Evolutionary conservation across 92 coral and sea anemone species (phyloP), one percentile per base, ranked within the genome.

Genomic region (Umimayanthus kanabou): DNA sequence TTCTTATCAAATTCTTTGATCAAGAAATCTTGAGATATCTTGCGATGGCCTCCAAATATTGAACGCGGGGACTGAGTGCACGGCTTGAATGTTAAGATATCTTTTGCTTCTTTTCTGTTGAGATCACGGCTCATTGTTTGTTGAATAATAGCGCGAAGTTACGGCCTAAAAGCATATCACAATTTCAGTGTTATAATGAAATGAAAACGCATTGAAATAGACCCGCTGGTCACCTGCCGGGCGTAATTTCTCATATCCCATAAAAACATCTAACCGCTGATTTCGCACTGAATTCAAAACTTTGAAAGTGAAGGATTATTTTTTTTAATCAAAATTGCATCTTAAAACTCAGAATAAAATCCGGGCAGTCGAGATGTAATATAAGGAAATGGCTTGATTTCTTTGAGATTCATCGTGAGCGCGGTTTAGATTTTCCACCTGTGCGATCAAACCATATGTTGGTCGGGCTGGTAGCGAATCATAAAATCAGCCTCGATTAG

Each of bases 401-500:
- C 28, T 43, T 43, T 50, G 64, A 85, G 70, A 79, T 91, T 80
- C 84, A 80, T 65, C 85, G 66, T 50, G 76, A 79, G 77, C 61
- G 80, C 74, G 78, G 88, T 73, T 85, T 85, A 73, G 55, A n/a
- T 33, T 82, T 90, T 92, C 88, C 97, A 94, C 97, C 97, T 94
- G 97, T 85, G 67, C 87, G 20, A 61, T 80, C 70, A 79, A 92
- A 90, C 74, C 98, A 95, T 91, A 95, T 95, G 98, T 88, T 88
- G 72, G 98, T 88, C 86, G 72, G 78, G 28, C 33, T 39, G 42
- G 28, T 10, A 15, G 25, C 80, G 69, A 79, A 28, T 77, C 79
- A 86, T 79, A 74, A 84, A 77, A 87, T 71, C 86, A 80, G 82
- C 73, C n/a, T 91, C 86, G 92, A 93, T 93, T 93, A 91, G 76